Evolutionary conservation across 2,797 vertebrate species (phyloP).

Genomic region (Enteromius fasciolatus): DNA sequence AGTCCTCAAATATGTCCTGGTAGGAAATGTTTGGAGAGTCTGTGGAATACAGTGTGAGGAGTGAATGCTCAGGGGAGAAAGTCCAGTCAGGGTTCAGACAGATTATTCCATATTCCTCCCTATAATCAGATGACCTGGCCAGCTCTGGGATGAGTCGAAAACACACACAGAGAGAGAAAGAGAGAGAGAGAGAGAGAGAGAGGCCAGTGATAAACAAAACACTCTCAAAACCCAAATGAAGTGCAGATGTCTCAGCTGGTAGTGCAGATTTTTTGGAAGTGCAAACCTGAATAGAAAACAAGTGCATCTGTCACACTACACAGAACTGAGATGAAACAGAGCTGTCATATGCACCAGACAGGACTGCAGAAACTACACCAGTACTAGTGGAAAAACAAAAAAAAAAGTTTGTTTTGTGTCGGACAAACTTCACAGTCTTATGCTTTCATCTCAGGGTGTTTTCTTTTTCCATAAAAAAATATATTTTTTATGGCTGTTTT

Average conservation of each 20-base stretch:
- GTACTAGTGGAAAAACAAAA: neutral
- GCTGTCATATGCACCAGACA: conserved; percentile 40
- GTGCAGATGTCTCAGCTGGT: conserved; percentile 17
- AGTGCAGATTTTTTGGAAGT: conserved; percentile 20
- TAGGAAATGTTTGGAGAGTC: conserved; percentile 39
- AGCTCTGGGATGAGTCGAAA: conserved; percentile 21
- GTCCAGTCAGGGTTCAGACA: conserved; percentile 41
- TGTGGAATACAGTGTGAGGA: conserved; percentile 38
- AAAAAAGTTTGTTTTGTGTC: conserved; percentile 30
- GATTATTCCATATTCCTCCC: conserved; percentile 47
- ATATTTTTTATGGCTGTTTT: neutral
- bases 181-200: neutral
- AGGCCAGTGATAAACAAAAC: conserved; percentile 10
- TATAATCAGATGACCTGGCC: conserved; percentile 49
- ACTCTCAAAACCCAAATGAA: conserved; percentile 18
- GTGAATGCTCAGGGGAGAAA: conserved; percentile 38
- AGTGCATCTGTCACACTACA: conserved; percentile 46
- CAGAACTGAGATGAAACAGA: conserved; percentile 13
- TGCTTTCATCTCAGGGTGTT: conserved; percentile 32
- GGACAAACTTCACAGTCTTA: conserved; percentile 16
- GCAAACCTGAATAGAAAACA: conserved; percentile 26
- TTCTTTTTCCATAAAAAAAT: neutral
- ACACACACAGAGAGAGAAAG: neutral
- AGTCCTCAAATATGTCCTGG: conserved; percentile 45
- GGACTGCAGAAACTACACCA: conserved; percentile 24